Percentiles rank a stretch among this genome's conserved stretches.
Evolutionary conservation across 2,888 invertebrate species (phyloP).

Genomic region (Cephus pygmeus): DNA sequence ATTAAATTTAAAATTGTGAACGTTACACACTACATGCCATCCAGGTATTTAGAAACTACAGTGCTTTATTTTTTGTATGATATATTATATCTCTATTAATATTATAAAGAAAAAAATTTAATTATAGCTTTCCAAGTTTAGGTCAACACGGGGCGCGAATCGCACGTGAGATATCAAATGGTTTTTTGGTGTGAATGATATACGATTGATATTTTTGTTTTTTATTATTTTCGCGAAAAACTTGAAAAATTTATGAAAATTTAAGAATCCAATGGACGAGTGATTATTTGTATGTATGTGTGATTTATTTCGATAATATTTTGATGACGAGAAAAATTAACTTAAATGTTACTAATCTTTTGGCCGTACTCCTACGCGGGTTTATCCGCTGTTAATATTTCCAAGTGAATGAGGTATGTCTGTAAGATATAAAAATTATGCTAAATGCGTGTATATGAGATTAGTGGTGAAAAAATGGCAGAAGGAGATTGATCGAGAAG

Average conservation of each 20-base stretch:
- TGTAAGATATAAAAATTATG: background rate
- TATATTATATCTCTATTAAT: slow-evolving; percentile 42
- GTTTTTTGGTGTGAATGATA: background rate
- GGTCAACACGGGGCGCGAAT: slow-evolving; percentile 30
- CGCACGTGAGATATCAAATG: background rate
- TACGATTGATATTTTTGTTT: background rate
- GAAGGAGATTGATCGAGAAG: slow-evolving; percentile 13
- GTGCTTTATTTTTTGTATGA: slow-evolving; percentile 60
- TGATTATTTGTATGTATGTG: background rate
- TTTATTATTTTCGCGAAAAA: background rate
- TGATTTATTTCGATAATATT: background rate
- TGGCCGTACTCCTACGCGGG: background rate
- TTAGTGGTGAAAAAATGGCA: background rate
- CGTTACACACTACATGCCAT: slow-evolving; percentile 47
- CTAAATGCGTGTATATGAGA: background rate
- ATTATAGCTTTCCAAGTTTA: slow-evolving; percentile 41
- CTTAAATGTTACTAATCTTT: background rate
- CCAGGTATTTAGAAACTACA: slow-evolving; percentile 56
- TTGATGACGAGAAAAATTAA: background rate
- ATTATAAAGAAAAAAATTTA: slow-evolving; percentile 37
- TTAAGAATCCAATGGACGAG: background rate
- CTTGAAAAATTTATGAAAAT: background rate
- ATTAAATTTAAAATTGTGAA: slow-evolving; percentile 13
- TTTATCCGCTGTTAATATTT: background rate
- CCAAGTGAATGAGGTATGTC: background rate